Conservation (phyloP, 1,140 invertebrate genomes). For the Temnothorax nylanderi region DNA sequence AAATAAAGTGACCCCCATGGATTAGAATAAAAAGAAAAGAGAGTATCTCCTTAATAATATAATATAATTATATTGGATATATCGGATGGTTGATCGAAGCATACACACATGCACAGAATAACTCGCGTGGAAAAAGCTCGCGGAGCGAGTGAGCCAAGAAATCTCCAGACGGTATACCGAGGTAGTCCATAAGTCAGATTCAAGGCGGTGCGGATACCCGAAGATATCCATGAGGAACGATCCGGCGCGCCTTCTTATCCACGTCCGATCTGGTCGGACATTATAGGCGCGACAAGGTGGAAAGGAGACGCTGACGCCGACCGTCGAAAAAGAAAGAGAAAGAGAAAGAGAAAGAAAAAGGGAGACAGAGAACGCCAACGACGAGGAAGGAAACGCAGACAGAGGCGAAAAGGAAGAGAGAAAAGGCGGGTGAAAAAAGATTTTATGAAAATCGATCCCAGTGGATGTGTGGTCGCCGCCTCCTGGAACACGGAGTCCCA, state of each 20-base stretch:
- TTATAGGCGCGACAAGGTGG: conserved; percentile 60
- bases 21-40: neutral
- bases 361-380: neutral
- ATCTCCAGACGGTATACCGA: conserved; percentile 32
- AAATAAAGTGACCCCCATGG: neutral
- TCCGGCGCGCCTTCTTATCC: conserved; percentile 63
- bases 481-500: conserved; percentile 8
- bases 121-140: conserved; percentile 19
- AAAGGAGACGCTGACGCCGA: conserved; percentile 39
- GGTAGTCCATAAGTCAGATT: conserved; percentile 65
- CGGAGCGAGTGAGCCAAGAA: conserved; percentile 30
- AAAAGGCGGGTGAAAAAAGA: conserved; percentile 38
- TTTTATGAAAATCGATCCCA: conserved; percentile 64
- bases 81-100: neutral
- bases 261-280: conserved; percentile 68
- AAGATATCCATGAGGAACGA: conserved; percentile 70
- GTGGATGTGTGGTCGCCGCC: conserved; percentile 30
- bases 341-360: neutral
- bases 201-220: conserved; percentile 60
- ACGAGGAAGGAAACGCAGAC: conserved; percentile 19
- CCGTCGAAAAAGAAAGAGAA: neutral
- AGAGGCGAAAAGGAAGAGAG: neutral
- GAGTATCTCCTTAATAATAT: neutral
- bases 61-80: neutral
- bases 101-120: neutral